Conservation (phyloP, 2,797 vertebrate genomes). For the Semaprochilodus insignis region DNA sequence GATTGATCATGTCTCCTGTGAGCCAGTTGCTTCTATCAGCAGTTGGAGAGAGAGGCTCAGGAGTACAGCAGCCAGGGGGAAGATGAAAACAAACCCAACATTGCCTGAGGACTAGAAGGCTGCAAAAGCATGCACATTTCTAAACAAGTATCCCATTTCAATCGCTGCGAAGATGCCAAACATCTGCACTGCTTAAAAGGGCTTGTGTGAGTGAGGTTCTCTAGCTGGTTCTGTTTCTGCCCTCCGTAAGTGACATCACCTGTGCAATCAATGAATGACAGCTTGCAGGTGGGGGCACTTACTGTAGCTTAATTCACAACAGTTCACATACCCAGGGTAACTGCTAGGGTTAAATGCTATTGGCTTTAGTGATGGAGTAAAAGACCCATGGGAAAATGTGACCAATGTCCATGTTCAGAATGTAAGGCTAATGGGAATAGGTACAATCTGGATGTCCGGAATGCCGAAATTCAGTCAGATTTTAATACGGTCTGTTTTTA, state of each 20-base stretch:
- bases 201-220: not conserved
- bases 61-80: conserved; percentile 7
- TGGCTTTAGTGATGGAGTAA: not conserved
- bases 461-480: not conserved
- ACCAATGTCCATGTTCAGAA: not conserved
- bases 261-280: not conserved
- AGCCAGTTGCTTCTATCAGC: conserved; percentile 7
- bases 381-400: not conserved
- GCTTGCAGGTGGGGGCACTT: not conserved
- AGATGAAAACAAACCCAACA: conserved; percentile 1
- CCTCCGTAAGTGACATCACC: conserved; percentile 38
- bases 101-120: conserved; percentile 3
- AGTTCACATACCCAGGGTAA: not conserved
- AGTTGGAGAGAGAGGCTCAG: not conserved
- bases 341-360: not conserved
- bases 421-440: too few relatives aligned
- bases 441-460: too few relatives aligned
- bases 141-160: conserved; percentile 48
- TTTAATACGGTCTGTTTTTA: too few relatives aligned
- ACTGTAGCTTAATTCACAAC: not conserved
- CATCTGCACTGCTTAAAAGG: conserved; percentile 42
- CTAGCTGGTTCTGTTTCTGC: not conserved
- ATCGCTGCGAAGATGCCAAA: conserved; percentile 22
- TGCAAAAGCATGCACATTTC: conserved; percentile 1
- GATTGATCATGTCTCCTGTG: not conserved